Percentiles rank a stretch among this genome's conserved stretches.
Evolutionary conservation across 2,888 invertebrate genomes (phyloP).

Genomic region (Nematopogon swammerdamellus): DNA sequence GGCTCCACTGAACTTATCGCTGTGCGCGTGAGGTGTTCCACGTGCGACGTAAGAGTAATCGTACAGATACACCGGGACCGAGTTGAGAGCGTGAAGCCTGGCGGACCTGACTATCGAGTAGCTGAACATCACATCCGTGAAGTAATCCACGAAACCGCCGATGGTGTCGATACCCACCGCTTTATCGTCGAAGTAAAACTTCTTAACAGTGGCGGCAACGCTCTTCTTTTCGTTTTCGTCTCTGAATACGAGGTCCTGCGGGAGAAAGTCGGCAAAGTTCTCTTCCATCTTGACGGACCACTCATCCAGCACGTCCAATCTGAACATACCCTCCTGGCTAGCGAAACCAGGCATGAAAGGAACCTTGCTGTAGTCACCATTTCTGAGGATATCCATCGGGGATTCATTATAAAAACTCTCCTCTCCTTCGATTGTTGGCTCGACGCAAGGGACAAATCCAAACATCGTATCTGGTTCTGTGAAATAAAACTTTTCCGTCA

Average conservation of each 20-base stretch:
- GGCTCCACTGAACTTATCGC: slow-evolving; percentile 2
- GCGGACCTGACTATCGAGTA: slow-evolving; percentile 3
- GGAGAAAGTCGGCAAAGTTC: slow-evolving; percentile 24
- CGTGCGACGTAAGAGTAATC: slow-evolving; percentile 2
- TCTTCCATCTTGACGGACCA: slow-evolving; percentile 25
- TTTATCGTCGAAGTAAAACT: slow-evolving; percentile 4
- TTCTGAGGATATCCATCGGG: slow-evolving; percentile 4
- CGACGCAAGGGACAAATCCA: slow-evolving; percentile 5
- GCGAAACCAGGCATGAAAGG: slow-evolving; percentile 2
- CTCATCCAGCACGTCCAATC: slow-evolving; percentile 16
- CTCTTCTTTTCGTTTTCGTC: slow-evolving; percentile 1
- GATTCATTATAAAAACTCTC: too few species aligned
- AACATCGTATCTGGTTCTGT: too few species aligned
- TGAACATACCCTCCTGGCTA: slow-evolving; percentile 21
- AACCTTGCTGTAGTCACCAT: slow-evolving; percentile 1
- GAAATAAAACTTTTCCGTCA: background rate
- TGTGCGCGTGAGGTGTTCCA: slow-evolving; percentile 1
- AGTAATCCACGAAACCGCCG: slow-evolving; percentile 2
- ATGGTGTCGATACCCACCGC: background rate
- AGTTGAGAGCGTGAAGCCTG: too few species aligned
- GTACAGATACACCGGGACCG: too few species aligned
- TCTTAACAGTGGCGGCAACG: slow-evolving; percentile 1
- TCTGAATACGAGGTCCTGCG: too few species aligned
- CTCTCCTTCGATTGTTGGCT: slow-evolving; percentile 1
- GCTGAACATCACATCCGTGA: slow-evolving; percentile 3